phyloP scores from a whole-genome alignment of 2,797 vertebrate species.

The Urophycis tenuis region DNA sequence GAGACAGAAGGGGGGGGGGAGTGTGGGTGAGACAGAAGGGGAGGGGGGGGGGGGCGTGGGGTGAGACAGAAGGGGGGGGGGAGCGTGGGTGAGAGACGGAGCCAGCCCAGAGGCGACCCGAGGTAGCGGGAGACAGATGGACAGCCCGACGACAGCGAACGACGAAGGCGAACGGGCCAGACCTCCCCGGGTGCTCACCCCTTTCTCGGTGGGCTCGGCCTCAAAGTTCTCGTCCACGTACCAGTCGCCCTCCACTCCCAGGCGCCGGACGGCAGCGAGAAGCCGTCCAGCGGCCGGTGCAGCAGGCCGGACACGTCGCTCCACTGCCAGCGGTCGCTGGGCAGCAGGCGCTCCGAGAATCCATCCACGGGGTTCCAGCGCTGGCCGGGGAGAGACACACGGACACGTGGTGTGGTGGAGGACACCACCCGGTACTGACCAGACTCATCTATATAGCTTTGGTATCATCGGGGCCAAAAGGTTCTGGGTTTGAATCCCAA shows the following conservation, averaged over 20 bases:
- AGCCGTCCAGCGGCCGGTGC: constrained; percentile 78
- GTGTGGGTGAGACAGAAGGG: no score
- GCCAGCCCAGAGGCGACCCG: no score
- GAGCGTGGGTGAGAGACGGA: no score
- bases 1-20: no score
- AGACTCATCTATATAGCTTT: not conserved
- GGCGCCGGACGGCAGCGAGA: constrained; percentile 79
- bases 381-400: constrained; percentile 64
- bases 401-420: no score
- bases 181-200: constrained; percentile 68
- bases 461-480: not conserved
- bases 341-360: constrained; percentile 88
- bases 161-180: not conserved
- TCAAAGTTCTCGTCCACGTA: constrained; percentile 91
- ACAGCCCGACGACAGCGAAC: constrained; percentile 48
- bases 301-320: constrained; percentile 89
- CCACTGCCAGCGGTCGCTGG: constrained; percentile 97
- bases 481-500: not conserved
- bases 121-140: not conserved
- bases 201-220: constrained; percentile 93
- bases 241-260: constrained; percentile 99
- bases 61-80: no score
- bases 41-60: no score
- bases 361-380: constrained; percentile 96
- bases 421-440: not conserved